phyloP scores from a whole-genome alignment of 1,140 invertebrate species.

The Protaetia brevitarsis region DNA sequence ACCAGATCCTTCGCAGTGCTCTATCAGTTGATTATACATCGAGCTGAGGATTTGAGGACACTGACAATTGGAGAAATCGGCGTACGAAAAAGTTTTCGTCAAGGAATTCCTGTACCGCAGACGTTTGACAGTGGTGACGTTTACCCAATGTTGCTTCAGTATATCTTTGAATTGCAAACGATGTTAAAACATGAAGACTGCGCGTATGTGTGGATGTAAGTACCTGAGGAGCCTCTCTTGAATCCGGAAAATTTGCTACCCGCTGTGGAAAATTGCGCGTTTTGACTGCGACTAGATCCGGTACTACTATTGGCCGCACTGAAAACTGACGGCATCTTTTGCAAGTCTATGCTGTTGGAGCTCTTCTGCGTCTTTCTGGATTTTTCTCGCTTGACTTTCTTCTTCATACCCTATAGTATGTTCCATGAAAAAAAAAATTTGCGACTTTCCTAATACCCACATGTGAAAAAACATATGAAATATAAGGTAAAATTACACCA shows the following conservation, averaged over 20 bases:
- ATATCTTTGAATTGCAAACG: background rate
- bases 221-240: background rate
- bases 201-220: background rate
- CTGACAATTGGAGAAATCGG: constrained; percentile 53
- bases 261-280: background rate
- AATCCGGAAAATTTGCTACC: background rate
- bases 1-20: constrained; percentile 58
- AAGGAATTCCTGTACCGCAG: constrained; percentile 33
- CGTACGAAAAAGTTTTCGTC: constrained; percentile 47
- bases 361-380: background rate
- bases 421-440: background rate
- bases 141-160: background rate
- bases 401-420: constrained; percentile 8
- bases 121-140: constrained; percentile 28
- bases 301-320: background rate
- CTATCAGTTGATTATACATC: constrained; percentile 57
- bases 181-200: background rate
- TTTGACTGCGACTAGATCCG: background rate
- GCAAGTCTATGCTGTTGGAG: background rate
- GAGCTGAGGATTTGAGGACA: constrained; percentile 55
- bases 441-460: too few species aligned
- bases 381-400: background rate
- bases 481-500: too few species aligned
- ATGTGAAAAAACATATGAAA: too few species aligned
- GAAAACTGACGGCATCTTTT: background rate